Conservation (phyloP, 2,113 vertebrate species). For the Hyperopisus bebe region DNA sequence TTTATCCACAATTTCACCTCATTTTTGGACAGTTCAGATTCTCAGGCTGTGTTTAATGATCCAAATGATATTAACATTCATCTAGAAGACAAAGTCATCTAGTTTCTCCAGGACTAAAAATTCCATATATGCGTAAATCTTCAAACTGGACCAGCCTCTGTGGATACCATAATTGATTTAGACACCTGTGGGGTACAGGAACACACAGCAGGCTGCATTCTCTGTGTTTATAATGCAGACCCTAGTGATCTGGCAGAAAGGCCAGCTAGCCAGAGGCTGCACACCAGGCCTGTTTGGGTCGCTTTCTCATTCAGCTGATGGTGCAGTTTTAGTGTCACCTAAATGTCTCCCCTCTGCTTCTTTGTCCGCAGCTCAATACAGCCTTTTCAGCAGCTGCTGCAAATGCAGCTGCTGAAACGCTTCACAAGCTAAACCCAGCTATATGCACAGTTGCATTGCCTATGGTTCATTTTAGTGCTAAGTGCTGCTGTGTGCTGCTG, state of each 20-base stretch:
- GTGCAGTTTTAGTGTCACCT: background rate
- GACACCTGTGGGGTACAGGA: background rate
- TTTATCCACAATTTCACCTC: background rate
- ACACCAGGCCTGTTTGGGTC: background rate
- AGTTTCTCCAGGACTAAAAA: background rate
- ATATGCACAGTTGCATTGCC: background rate
- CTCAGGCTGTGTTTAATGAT: background rate
- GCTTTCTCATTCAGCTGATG: background rate
- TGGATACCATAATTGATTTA: background rate
- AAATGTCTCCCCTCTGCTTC: background rate
- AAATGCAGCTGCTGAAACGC: background rate
- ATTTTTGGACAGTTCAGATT: background rate
- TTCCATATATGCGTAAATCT: background rate
- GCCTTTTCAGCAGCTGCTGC: background rate
- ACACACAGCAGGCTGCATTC: background rate
- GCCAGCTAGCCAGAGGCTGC: background rate
- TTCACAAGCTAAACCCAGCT: background rate
- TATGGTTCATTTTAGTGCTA: background rate
- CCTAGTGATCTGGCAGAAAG: background rate
- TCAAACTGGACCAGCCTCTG: background rate
- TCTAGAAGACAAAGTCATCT: background rate
- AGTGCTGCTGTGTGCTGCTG: background rate
- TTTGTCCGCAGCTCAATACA: background rate
- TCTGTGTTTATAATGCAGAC: background rate
- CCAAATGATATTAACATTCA: background rate